Conservation (phyloP, 1,140 invertebrate genomes). For the Diachasmimorpha longicaudata region DNA sequence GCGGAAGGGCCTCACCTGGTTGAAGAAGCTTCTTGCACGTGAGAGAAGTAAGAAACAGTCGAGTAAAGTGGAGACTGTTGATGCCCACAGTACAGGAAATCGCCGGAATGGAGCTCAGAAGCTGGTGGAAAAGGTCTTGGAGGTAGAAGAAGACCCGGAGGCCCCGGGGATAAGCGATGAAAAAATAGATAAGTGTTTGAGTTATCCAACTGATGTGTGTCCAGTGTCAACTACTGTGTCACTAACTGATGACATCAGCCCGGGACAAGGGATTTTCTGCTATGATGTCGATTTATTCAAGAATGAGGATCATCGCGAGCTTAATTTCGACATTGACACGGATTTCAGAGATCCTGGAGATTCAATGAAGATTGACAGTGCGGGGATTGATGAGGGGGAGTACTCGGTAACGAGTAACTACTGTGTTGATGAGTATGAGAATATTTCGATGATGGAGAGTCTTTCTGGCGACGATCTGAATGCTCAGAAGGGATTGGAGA, state of each 20-base stretch:
- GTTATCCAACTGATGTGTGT: constrained; percentile 29
- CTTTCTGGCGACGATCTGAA: constrained; percentile 33
- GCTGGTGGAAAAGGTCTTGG: not conserved
- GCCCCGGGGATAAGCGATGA: too few relatives aligned
- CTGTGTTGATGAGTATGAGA: constrained; percentile 33
- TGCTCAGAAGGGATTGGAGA: constrained; percentile 31
- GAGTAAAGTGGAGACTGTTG: constrained; percentile 34
- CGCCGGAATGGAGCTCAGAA: constrained; percentile 23
- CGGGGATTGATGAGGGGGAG: not conserved
- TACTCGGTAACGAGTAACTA: constrained; percentile 4
- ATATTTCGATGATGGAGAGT: constrained; percentile 34
- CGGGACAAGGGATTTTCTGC: constrained; percentile 12
- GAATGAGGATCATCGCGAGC: constrained; percentile 11
- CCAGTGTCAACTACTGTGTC: constrained; percentile 35
- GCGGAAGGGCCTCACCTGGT: constrained; percentile 36
- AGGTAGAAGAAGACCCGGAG: too few relatives aligned
- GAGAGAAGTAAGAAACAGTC: constrained; percentile 18
- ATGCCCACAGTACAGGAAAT: constrained; percentile 40
- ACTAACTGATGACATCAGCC: not conserved
- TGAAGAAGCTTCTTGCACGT: constrained; percentile 30
- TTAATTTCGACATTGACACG: constrained; percentile 12
- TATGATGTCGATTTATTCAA: constrained; percentile 24
- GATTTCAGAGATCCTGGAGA: not conserved
- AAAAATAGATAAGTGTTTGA: constrained; percentile 31
- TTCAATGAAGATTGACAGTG: not conserved